Base-by-base conservation (phyloP, 2,888 invertebrate genomes). In the Oscheius sp. region DNA sequence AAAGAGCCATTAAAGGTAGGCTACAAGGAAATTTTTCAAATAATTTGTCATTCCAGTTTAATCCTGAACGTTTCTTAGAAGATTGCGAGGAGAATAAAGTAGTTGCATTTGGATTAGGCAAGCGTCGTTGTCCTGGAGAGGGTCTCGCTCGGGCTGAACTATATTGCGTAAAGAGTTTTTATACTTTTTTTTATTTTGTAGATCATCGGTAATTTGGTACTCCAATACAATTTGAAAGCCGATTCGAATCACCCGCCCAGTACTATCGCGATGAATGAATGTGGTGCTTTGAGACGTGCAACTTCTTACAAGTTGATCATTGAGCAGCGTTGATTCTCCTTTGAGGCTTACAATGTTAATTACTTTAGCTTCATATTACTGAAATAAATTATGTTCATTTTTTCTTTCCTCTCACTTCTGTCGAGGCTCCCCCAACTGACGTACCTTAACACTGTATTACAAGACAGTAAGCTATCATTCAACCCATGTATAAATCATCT, bases 161-260 rank as follows among this genome's bases (percentile, higher is more conserved):
- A 20, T 62, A 62, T 17, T 30, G 47, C 49, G 62, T 62, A n/a
- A n/a, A n/a, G n/a, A n/a, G n/a, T 6, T 1, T 30, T 54, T 22
- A 17, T 28, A n/a, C 12, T 63, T 28, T 2, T 2, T 32, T 14
- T 63, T 22, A 61, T n/a, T 22, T 20, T 62, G 32, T 17, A 62
- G 62, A 62, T 62, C 12, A 3, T 62, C 4, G 62, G 62, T n/a
- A 62, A 62, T 17, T 33, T 62, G 17, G 14, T 62, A 17, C 33
- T 17, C 14, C n/a, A 17, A 2, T 62, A 47, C 33, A 49, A 62
- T n/a, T 6, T 62, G n/a, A n/a, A n/a, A 1, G 3, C 47, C 5
- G 20, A 32, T 32, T 17, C 49, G 12, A 6, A 2, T 14, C 17
- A n/a, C 12, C 62, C 62, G 5, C 22, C 62, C 17, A n/a, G n/a